Conservation (phyloP, 2,888 invertebrate genomes). For the Aethes cnicana region DNA sequence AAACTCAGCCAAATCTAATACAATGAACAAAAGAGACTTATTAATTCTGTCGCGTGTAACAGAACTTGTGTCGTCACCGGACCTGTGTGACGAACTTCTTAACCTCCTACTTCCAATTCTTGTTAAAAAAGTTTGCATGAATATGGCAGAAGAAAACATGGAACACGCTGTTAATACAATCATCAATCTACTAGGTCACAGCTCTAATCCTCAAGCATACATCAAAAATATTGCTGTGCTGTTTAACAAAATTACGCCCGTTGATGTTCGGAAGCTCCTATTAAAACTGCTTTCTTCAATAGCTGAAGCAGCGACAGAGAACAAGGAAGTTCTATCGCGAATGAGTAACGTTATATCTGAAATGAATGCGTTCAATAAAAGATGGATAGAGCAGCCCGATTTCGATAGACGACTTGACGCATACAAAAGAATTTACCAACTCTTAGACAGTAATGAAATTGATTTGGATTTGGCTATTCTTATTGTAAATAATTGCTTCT, state of each 20-base stretch:
- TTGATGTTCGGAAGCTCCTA: constrained; percentile 86
- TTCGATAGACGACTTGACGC: constrained; percentile 91
- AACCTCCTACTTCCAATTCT: constrained; percentile 87
- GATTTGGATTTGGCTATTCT: constrained; percentile 86
- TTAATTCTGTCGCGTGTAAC: constrained; percentile 89
- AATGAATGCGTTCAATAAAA: constrained; percentile 93
- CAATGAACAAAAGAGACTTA: constrained; percentile 86
- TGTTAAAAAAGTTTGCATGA: constrained; percentile 83
- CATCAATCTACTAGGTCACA: constrained; percentile 87
- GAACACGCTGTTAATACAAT: constrained; percentile 87
- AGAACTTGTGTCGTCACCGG: constrained; percentile 86
- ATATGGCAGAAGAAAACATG: constrained; percentile 86
- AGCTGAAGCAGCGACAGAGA: constrained; percentile 64
- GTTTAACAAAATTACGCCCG: constrained; percentile 85
- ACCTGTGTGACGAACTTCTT: constrained; percentile 87
- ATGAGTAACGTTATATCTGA: constrained; percentile 82
- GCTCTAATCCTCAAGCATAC: constrained; percentile 85
- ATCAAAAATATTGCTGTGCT: constrained; percentile 87
- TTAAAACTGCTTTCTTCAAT: constrained; percentile 84
- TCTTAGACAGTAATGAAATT: constrained; percentile 75
- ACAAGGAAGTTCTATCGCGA: constrained; percentile 71
- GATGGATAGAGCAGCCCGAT: constrained; percentile 97
- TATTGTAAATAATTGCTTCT: constrained; percentile 91
- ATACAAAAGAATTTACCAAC: constrained; percentile 85
- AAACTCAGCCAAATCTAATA: constrained; percentile 79